Base-by-base conservation (phyloP, 2,888 invertebrate species). In the Agrochola macilenta region DNA sequence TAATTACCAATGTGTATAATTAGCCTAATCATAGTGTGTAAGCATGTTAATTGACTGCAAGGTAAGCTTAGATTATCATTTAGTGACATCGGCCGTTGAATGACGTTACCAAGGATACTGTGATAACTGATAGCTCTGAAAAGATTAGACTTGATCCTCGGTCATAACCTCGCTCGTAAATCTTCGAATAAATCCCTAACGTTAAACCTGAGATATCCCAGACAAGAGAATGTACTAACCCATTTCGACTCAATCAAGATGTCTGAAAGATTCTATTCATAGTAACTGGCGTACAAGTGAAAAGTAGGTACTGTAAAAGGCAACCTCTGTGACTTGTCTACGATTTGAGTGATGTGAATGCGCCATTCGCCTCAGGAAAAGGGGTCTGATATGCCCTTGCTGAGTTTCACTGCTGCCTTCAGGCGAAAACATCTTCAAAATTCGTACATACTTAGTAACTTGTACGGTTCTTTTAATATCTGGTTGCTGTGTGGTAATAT, bases 321-420 rank as follows among this genome's bases (percentile, higher is more conserved):
- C 76, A 76, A 74, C 69, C 76, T 83, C 52, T 69, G 79, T 78
- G 79, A 82, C 77, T 82, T 74, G 86, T 82, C 80, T 76, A 66
- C 70, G 49, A 80, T 81, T 77, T 79, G 87, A 87, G 77, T 85
- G 85, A 91, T 90, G 89, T 91, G 88, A 90, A 87, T 83, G 85
- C 69, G 81, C 86, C 87, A 75, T 85, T 87, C 74, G 91, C 92
- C 88, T 83, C 35, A 84, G 87, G 90, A 86, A 68, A 81, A 81
- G 65, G 74, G 66, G 52, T 65, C 75, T 78, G 81, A 87, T 85
- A 87, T 77, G 75, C 70, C 66, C 60, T 69, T 78, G 63, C 77
- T 58, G 75, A 84, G 84, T 86, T 81, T 69, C 73, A 43, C 70
- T 81, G 64, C 17, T 84, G 81, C 83, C 89, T 88, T 65, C 71